Conservation (phyloP, 2,888 invertebrate species). For the Macropis europaea region DNA sequence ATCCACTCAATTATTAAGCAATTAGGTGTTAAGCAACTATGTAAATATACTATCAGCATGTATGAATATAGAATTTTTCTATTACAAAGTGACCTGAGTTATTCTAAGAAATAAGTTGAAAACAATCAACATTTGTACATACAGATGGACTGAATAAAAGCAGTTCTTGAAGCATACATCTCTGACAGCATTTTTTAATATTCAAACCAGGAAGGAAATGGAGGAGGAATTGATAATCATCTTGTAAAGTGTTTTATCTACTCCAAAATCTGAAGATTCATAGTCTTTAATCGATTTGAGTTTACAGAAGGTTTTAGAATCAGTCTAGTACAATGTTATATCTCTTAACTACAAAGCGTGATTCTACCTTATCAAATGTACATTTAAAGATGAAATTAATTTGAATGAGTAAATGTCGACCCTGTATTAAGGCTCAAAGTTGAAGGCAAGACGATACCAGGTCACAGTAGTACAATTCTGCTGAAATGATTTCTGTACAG, state of each 20-base stretch:
- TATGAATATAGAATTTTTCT: neutral
- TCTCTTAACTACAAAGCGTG: conserved; percentile 51
- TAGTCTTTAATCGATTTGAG: neutral
- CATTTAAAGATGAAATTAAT: conserved; percentile 20
- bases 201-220: neutral
- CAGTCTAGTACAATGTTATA: conserved; percentile 54
- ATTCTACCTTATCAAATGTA: conserved; percentile 35
- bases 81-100: conserved; percentile 17
- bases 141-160: conserved; percentile 7
- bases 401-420: conserved; percentile 42
- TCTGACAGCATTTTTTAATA: neutral
- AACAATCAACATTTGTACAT: conserved; percentile 8
- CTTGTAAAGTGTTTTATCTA: neutral
- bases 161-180: neutral
- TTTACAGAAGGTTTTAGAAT: conserved; percentile 12
- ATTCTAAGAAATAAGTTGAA: neutral
- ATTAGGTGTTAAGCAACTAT: conserved; percentile 2
- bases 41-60: conserved; percentile 10
- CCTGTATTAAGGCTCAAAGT: conserved; percentile 41
- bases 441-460: conserved; percentile 52
- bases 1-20: neutral
- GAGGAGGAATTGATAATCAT: no score
- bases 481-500: conserved; percentile 11
- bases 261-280: neutral
- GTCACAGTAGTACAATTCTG: conserved; percentile 32